phyloP scores from a whole-genome alignment of 2,113 vertebrate genomes.

The Lasiurus cinereus region DNA sequence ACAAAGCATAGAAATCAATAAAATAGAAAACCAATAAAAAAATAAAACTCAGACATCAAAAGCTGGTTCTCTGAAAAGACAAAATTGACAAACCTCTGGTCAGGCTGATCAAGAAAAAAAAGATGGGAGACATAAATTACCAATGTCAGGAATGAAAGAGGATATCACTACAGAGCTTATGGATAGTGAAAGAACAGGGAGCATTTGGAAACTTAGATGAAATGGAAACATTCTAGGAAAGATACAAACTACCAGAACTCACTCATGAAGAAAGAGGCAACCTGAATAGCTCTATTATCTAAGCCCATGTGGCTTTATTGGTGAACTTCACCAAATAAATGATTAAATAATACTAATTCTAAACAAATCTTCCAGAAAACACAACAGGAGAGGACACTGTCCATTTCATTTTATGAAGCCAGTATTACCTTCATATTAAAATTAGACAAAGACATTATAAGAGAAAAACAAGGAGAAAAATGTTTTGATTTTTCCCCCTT shows the following conservation, averaged over 20 bases:
- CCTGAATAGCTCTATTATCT: neutral
- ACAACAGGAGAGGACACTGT: neutral
- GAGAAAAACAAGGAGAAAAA: constrained; percentile 29
- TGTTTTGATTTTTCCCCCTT: neutral
- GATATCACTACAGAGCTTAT: neutral
- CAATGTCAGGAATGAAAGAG: constrained; percentile 7
- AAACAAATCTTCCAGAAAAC: constrained; percentile 6
- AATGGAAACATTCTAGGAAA: neutral
- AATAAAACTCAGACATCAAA: neutral
- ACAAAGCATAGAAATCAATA: neutral
- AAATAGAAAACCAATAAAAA: neutral
- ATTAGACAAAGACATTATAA: neutral
- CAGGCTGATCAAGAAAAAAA: constrained; percentile 4
- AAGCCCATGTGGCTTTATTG: neutral
- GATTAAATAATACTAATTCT: neutral
- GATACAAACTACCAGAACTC: neutral
- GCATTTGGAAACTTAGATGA: neutral
- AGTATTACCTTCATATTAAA: neutral
- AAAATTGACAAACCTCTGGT: neutral
- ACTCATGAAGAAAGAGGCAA: neutral
- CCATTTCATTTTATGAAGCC: neutral
- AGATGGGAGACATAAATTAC: neutral
- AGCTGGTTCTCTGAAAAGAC: neutral
- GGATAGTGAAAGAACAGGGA: neutral
- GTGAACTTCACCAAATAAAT: neutral